Percentiles rank a stretch among this genome's conserved stretches.
Evolutionary conservation across 2,797 vertebrate species (phyloP).

Genomic region (Capromys pilorides): DNA sequence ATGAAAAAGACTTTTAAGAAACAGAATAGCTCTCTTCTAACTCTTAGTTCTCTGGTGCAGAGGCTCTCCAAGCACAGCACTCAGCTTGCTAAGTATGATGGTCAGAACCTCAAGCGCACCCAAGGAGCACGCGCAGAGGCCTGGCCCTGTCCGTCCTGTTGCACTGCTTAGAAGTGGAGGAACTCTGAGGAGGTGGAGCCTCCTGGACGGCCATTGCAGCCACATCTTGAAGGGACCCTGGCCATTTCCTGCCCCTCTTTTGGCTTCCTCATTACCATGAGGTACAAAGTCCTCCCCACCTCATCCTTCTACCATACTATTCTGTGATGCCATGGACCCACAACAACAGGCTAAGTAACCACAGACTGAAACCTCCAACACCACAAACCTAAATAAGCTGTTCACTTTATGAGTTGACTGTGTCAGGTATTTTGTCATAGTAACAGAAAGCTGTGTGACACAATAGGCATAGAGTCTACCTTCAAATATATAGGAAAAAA

Average conservation of each 20-base stretch:
- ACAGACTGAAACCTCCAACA: not conserved
- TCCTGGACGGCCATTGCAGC: no score
- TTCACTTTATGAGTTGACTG: not conserved
- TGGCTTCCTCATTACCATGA: not conserved
- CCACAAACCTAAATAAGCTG: not conserved
- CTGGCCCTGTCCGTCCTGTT: no score
- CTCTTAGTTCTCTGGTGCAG: not conserved
- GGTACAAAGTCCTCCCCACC: not conserved
- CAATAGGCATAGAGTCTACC: not conserved
- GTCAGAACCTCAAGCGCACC: not conserved
- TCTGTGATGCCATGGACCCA: not conserved
- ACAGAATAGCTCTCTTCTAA: not conserved
- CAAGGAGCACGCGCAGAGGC: not conserved
- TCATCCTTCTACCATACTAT: not conserved
- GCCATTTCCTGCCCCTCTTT: not conserved
- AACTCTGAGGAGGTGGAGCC: no score
- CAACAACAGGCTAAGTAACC: no score
- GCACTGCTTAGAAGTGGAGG: not conserved
- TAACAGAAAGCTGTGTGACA: not conserved
- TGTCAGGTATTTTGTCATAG: not conserved
- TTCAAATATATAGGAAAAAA: not conserved
- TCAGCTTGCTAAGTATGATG: not conserved
- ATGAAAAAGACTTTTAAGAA: conserved; percentile 47
- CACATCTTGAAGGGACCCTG: no score
- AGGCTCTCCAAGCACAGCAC: not conserved